These are phyloP conservation scores for mouse (Mus musculus) DNA, from an alignment of 2,113 vertebrate genomes.

Conservation along the genomic window GRCm39 chr5:140407001-140407500, in stretches of 20 bases:
- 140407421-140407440: neutral
- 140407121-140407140: neutral
- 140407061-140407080: neutral
- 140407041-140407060: neutral
- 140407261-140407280: no score
- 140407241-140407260: neutral
- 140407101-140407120: neutral
- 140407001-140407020: neutral
- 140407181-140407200: neutral
- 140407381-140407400: neutral
- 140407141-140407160: neutral
- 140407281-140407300: neutral
- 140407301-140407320: neutral
- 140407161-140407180: neutral
- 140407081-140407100: neutral
- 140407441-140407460: neutral
- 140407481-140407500: neutral
- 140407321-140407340: neutral
- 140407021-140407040: no score
- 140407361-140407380: neutral
- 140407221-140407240: rapidly evolving
- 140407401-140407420: neutral
- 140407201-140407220: neutral
- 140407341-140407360: neutral
- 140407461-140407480: neutral